Evolutionary conservation across 2,888 invertebrate species (phyloP), one percentile per base, ranked within the genome.

Genomic region (Pteria penguin): DNA sequence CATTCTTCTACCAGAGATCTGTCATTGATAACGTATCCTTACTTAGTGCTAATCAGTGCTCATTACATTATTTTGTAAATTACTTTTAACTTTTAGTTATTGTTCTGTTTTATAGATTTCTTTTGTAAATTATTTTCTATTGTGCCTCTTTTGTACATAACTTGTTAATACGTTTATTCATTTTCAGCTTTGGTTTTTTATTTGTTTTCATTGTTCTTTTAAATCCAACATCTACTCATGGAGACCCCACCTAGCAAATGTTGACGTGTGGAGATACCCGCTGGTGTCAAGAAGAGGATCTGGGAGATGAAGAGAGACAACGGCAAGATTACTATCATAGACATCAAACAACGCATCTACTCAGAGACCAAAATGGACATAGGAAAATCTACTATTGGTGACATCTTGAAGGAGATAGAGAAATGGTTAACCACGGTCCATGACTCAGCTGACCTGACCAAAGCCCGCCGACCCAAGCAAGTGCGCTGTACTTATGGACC

Each of bases 401-500:
- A 73, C 52, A 67, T 73, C 33, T n/a, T 73, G 14, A 60, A 67
- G 36, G 54, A 52, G 1, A 60, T 36, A 31, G 61, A 67, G 31
- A n/a, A 67, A 27, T 74, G 62, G 73, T 18, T 74, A 18, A 22
- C 60, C 22, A 22, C 54, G 24, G 29, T 61, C 22, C 32, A 3
- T 14, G 45, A 74, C 24, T 58, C 29, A 2, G n/a, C 18, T 8
- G 32, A 58, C 36, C 31, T n/a, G 14, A 22, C 66, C 29, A 26
- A 4, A 8, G n/a, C 62, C 4, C n/a, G 36, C 22, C 65, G 22
- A 22, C 63, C 62, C 27, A 62, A 72, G 32, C 54, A 72, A 11
- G 31, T 26, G 75, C 75, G 4, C 32, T 69, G 33, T 69, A 36
- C 63, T 31, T 63, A 2, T 69, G 75, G 63, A 67, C 67, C 60